These are phyloP conservation scores for Pseudopodoces humilis DNA, from an alignment of 2,113 vertebrate genomes.

Conservation along the genomic window DNA sequence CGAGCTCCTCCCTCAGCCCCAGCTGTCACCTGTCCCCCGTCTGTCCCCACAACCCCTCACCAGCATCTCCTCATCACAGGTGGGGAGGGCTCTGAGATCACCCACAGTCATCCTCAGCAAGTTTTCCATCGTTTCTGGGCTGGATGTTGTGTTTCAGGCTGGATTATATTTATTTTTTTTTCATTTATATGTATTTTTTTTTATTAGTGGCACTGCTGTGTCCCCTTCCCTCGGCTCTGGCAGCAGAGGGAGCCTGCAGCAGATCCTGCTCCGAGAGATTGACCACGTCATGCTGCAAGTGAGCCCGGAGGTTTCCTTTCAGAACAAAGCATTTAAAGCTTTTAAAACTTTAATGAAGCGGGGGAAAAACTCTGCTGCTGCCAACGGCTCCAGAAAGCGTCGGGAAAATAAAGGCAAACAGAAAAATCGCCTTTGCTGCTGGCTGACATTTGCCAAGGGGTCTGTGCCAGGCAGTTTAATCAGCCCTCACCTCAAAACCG, in stretches of 20 bases:
- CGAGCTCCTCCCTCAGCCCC: neutral
- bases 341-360: slow-evolving; percentile 51
- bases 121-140: neutral
- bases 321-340: slow-evolving; percentile 24
- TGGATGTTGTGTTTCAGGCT: neutral
- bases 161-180: neutral
- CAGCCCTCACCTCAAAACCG: slow-evolving; percentile 44
- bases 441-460: slow-evolving; percentile 24
- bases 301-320: slow-evolving; percentile 28
- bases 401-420: slow-evolving; percentile 13
- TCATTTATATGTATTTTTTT: neutral
- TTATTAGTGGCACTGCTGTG: neutral
- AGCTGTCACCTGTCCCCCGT: neutral
- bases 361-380: neutral
- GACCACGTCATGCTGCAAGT: neutral
- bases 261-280: neutral
- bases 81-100: neutral
- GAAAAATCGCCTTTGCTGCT: neutral
- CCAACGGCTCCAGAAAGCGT: neutral
- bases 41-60: neutral
- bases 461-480: neutral
- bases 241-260: slow-evolving; percentile 44
- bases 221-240: neutral
- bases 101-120: rapidly evolving
- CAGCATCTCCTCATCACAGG: neutral